Base-by-base conservation (phyloP, 2,888 invertebrate species). In the Sinhomidia bicolor region DNA sequence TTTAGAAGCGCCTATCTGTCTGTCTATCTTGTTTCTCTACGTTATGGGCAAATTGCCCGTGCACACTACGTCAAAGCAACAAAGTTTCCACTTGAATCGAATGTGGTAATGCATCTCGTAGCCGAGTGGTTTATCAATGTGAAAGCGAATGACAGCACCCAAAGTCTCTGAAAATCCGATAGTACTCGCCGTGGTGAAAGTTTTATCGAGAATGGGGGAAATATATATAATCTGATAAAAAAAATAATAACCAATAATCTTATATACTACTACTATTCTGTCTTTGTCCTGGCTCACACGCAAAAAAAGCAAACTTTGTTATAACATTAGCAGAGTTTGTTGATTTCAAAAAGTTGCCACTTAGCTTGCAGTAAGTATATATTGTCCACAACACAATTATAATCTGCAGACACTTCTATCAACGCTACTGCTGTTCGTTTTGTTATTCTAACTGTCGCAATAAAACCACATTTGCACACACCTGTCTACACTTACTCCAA, bases 101-200 rank as follows among this genome's bases (percentile, higher is more conserved):
- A 89, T 89, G 74, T 89, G 89, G 47, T 86, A 85, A 74, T 78
- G 81, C 89, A 89, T 89, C 65, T 89, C 87, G 87, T 87, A 81
- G 44, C 87, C 74, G 81, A 87, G 87, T 44, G 74, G 81, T 62
- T 51, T 87, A 82, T 87, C 82, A 74, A 32, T 51, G 44, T 68
- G 80, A 51, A 80, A 54, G 20, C 71, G 41, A 57, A 60, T 41
- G 32, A 57, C 57, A 54, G 57, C 62, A 65, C 65, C 51, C n/a
- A 85, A 79, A 71, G 86, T 80, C 86, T 86, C 86, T 29, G 57
- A 17, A 57, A 80, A 80, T 71, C 57, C 60, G 17, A 68, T 20
- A 54, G 54, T 80, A 26, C 44, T 36, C 87, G 81, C 87, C 87
- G 87, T 87, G 87, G 81, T 87, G 87, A 87, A 87, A 87, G 80